Evolutionary conservation across 2,113 vertebrate species (phyloP).

Genomic region (Cephalopterus ornatus): DNA sequence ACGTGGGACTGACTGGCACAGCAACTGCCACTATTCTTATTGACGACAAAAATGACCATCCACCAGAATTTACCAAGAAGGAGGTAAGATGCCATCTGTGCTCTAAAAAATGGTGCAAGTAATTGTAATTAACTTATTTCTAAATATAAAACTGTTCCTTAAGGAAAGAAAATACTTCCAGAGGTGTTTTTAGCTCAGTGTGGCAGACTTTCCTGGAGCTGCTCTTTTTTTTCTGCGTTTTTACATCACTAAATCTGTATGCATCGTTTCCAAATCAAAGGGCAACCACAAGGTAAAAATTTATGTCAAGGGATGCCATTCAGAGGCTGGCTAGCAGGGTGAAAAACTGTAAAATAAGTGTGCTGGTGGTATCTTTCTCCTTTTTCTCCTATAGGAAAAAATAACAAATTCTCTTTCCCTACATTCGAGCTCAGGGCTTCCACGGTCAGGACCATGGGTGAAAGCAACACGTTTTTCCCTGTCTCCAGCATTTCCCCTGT

Average conservation of each 20-base stretch:
- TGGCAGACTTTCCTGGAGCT: not conserved
- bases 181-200: not conserved
- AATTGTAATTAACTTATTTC: not conserved
- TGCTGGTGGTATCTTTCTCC: not conserved
- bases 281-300: not conserved
- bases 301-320: not conserved
- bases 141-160: not conserved
- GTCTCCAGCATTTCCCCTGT: not conserved
- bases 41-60: constrained; percentile 96
- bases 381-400: not conserved
- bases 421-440: not conserved
- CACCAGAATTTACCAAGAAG: constrained; percentile 94
- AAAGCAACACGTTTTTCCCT: not conserved
- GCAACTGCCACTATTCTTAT: constrained; percentile 94
- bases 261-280: not conserved
- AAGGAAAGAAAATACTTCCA: not conserved
- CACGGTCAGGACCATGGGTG: not conserved
- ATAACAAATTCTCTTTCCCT: not conserved
- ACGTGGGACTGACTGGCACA: constrained; percentile 92
- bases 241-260: not conserved
- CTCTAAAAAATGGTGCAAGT: not conserved
- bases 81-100: constrained; percentile 78
- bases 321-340: not conserved
- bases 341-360: not conserved
- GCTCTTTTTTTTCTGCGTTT: not conserved